These are phyloP conservation scores for Malacoctenus gilli DNA, from an alignment of 2,797 vertebrate genomes.

Conservation along the genomic window DNA sequence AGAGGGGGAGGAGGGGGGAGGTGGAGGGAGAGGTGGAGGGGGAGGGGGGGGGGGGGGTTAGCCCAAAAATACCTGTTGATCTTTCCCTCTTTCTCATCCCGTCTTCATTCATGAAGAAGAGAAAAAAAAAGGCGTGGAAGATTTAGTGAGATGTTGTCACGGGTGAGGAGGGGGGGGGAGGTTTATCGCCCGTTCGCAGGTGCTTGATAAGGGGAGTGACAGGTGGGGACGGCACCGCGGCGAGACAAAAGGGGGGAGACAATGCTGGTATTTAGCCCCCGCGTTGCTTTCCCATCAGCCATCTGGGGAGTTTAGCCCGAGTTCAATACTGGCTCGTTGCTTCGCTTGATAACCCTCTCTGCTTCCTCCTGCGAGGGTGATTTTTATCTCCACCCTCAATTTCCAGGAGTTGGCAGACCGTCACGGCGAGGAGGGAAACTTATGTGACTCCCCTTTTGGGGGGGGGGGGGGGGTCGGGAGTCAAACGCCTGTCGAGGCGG, in stretches of 20 bases:
- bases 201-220: constrained; percentile 54
- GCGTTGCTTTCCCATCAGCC: constrained; percentile 50
- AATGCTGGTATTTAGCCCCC: constrained; percentile 54
- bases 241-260: constrained; percentile 28
- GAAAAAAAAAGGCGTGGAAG: neutral
- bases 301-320: constrained; percentile 54
- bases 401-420: constrained; percentile 67
- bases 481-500: constrained; percentile 48
- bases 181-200: constrained; percentile 60
- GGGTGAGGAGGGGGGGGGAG: too few relatives aligned
- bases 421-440: constrained; percentile 46
- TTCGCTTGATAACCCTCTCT: constrained; percentile 66
- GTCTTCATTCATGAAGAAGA: constrained; percentile 33
- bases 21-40: neutral
- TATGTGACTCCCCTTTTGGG: constrained; percentile 39
- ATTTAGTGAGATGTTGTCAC: constrained; percentile 60
- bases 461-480: constrained; percentile 25
- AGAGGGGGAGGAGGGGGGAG: neutral
- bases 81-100: constrained; percentile 27
- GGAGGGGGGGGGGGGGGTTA: neutral
- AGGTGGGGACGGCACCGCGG: constrained; percentile 39
- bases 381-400: constrained; percentile 67
- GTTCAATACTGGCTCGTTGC: constrained; percentile 51
- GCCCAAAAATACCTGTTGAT: constrained; percentile 56
- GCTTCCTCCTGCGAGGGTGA: constrained; percentile 41